These are phyloP conservation scores for Henricia sp. DNA, from an alignment of 53 echinoderm and acorn worm genomes.

Conservation along the genomic window DNA sequence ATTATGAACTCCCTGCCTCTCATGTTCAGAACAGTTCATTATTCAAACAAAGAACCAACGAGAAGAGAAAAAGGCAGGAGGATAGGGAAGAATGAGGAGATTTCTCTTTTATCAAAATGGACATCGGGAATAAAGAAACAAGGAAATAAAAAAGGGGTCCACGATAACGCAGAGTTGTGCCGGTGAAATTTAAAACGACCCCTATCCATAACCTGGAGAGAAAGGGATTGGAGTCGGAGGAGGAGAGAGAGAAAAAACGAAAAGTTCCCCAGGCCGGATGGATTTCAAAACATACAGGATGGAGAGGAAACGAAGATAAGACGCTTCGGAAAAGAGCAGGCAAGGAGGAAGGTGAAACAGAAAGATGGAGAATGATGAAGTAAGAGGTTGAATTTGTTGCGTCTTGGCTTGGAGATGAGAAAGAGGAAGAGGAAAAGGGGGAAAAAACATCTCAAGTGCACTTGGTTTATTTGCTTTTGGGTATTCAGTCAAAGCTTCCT, in stretches of 20 bases:
- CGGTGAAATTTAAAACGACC: background rate
- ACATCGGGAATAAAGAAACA: background rate
- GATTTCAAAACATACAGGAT: slow-evolving; percentile 26
- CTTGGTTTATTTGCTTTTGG: background rate
- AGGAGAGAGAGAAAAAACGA: no score
- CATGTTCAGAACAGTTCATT: slow-evolving; percentile 10
- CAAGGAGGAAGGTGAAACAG: background rate
- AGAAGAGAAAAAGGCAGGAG: background rate
- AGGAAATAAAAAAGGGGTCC: background rate
- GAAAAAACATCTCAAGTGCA: no score
- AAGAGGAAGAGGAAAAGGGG: background rate
- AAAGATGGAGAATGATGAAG: background rate
- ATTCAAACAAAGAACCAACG: background rate
- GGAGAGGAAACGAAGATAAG: slow-evolving; percentile 5
- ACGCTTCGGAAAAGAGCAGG: no score
- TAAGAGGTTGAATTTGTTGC: background rate
- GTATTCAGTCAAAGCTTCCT: background rate
- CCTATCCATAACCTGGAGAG: background rate
- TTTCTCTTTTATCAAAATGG: background rate
- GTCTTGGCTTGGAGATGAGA: background rate
- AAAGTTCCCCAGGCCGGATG: background rate
- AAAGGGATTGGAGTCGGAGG: background rate
- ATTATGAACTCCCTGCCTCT: background rate
- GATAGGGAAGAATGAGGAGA: no score
- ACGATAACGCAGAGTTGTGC: background rate